Evolutionary conservation across 2,888 invertebrate genomes (phyloP), one percentile per base, ranked within the genome.

Genomic region (Eurytoma californica): DNA sequence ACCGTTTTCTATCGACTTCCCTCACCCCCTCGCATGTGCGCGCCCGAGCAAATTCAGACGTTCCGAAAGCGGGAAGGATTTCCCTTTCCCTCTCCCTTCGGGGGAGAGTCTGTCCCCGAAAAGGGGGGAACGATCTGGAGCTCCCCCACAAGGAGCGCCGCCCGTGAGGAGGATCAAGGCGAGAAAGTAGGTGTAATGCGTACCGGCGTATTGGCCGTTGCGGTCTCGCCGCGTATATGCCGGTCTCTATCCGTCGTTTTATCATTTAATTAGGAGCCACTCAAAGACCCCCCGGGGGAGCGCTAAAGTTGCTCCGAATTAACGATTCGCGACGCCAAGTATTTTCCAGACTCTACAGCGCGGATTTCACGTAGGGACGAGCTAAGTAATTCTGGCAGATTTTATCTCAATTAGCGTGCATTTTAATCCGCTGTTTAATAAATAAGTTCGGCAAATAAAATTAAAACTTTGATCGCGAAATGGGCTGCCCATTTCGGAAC

Each of bases 1-100:
- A 9, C 39, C 47, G 57, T 55, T 73, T 39, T 72, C 68, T 30
- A 49, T 74, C 63, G 47, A 63, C 39, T 47, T 47, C 63, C 63
- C 63, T 30, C 13, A 55, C 28, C 12, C 53, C 14, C 49, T 47
- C 16, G 28, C 39, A 55, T 20, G 53, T 65, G 55, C 51, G 16
- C 30, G n/a, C 30, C n/a, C 39, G 13, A 53, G 60, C 51, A 60
- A 77, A 77, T 77, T 77, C 77, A 72, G 72, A 67, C 72, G 60
- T 77, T 77, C 68, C 30, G 30, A 30, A 30, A 30, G 30, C 28
- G 28, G 9, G 49, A 24, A 49, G 39, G 61, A 55, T 69, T 13
- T 69, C 9, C n/a, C 69, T 61, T 14, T 67, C 47, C 14, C 51
- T 65, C 66, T 49, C 57, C 61, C 69, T 55, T 57, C 55, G 63